Conservation (phyloP, 2,888 invertebrate species). For the Hirtodrosophila histrioides region DNA sequence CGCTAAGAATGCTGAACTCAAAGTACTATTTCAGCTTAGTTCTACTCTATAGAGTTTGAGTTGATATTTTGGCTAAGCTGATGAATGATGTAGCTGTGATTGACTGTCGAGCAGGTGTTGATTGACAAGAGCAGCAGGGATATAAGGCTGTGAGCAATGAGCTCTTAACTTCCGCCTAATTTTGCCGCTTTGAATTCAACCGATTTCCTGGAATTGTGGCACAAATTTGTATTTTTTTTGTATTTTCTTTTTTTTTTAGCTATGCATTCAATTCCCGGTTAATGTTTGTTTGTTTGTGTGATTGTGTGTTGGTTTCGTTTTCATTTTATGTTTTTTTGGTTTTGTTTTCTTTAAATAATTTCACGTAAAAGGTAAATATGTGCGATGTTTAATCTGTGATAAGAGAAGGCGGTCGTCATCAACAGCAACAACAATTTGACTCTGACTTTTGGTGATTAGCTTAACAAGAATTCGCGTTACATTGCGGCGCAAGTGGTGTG, state of each 20-base stretch:
- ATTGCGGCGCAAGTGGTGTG: constrained; percentile 49
- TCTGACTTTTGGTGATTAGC: constrained; percentile 73
- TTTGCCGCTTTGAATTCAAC: constrained; percentile 68
- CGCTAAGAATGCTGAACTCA: too few relatives aligned
- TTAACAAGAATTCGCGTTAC: constrained; percentile 78
- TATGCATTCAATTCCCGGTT: constrained; percentile 68
- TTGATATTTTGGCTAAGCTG: constrained; percentile 14
- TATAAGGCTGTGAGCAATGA: constrained; percentile 15
- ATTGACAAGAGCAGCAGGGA: constrained; percentile 41
- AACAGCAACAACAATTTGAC: constrained; percentile 48
- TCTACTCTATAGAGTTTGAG: background rate
- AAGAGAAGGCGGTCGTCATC: constrained; percentile 44
- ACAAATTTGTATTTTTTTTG: constrained; percentile 51
- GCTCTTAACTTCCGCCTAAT: constrained; percentile 53
- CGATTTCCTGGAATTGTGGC: constrained; percentile 69
- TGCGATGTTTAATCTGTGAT: constrained; percentile 70
- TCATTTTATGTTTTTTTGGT: constrained; percentile 42
- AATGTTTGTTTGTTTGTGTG: constrained; percentile 70
- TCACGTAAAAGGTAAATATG: constrained; percentile 74
- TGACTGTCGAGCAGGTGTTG: constrained; percentile 59
- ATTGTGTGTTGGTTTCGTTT: constrained; percentile 44
- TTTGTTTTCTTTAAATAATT: constrained; percentile 75
- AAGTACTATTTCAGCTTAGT: background rate
- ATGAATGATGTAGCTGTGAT: constrained; percentile 64
- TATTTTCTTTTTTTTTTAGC: constrained; percentile 23